These are phyloP conservation scores for Chloroceryle amazona DNA, from an alignment of 2,797 vertebrate genomes.

Conservation along the genomic window DNA sequence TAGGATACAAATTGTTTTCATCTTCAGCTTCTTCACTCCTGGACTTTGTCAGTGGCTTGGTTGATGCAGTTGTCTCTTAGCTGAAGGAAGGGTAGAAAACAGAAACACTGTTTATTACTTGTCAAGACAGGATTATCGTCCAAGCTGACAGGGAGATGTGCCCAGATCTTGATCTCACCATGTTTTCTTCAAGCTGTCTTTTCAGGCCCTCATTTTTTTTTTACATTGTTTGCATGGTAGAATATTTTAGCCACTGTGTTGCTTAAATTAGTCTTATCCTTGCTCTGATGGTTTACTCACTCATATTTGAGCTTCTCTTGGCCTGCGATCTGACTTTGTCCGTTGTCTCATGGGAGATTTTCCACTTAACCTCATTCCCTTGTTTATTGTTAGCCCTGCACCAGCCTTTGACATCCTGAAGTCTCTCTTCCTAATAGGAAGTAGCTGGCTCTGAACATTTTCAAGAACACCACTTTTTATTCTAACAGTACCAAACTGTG, in stretches of 20 bases:
- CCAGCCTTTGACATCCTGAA: neutral
- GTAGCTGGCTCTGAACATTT: neutral
- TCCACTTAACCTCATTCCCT: neutral
- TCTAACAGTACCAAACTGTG: neutral
- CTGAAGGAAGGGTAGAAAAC: neutral
- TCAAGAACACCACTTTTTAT: neutral
- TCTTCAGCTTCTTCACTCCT: neutral
- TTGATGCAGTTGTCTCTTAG: neutral
- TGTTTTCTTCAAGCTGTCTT: neutral
- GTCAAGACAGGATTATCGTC: neutral
- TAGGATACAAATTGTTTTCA: neutral
- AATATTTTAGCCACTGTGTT: neutral
- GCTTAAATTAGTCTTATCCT: neutral
- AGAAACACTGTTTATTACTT: neutral
- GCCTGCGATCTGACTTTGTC: neutral
- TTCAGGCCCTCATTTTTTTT: neutral
- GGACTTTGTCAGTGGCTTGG: neutral
- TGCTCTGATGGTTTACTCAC: neutral
- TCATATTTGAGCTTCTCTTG: neutral
- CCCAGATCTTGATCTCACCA: neutral
- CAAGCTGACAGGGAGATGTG: neutral
- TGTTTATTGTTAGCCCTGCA: neutral
- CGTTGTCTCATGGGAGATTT: neutral
- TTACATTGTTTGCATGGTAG: neutral
- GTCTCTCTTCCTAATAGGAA: neutral